A percentile compares a stretch with the other conserved stretches of the same genome.
phyloP scores from a whole-genome alignment of 1,140 invertebrate species.

The Zaprionus inermis region DNA sequence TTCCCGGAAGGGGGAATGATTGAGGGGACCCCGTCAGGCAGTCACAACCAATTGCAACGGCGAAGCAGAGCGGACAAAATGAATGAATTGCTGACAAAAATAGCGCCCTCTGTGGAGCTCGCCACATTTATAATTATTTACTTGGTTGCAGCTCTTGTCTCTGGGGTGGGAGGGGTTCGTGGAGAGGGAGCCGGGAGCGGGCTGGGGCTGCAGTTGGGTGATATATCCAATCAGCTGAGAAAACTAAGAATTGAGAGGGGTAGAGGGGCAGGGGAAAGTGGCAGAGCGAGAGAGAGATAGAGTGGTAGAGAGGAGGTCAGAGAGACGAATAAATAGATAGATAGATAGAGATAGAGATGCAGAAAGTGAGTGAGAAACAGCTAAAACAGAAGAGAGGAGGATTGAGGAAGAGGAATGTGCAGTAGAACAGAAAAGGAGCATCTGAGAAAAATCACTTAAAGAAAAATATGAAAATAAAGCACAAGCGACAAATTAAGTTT shows the following conservation, averaged over 20 bases:
- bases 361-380: not conserved
- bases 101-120: conserved; percentile 50
- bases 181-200: not conserved
- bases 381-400: not conserved
- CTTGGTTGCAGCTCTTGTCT: conserved; percentile 17
- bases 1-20: conserved; percentile 36
- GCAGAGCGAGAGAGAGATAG: not conserved
- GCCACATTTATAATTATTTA: conserved; percentile 49
- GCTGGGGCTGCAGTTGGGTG: not conserved
- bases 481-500: too few relatives aligned
- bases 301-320: not conserved
- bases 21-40: conserved; percentile 16
- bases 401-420: not conserved
- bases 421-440: not conserved
- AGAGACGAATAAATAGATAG: not conserved
- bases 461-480: too few relatives aligned
- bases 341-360: not conserved
- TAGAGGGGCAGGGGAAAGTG: not conserved
- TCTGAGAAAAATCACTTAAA: not conserved
- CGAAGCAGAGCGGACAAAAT: conserved; percentile 46
- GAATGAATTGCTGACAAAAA: conserved; percentile 78
- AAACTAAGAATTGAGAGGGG: not conserved
- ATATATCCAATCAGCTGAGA: conserved; percentile 16
- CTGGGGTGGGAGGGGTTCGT: conserved; percentile 9
- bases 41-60: conserved; percentile 51